Evolutionary conservation across 2,797 vertebrate genomes (phyloP).

Genomic region (Dicrostonyx torquatus): DNA sequence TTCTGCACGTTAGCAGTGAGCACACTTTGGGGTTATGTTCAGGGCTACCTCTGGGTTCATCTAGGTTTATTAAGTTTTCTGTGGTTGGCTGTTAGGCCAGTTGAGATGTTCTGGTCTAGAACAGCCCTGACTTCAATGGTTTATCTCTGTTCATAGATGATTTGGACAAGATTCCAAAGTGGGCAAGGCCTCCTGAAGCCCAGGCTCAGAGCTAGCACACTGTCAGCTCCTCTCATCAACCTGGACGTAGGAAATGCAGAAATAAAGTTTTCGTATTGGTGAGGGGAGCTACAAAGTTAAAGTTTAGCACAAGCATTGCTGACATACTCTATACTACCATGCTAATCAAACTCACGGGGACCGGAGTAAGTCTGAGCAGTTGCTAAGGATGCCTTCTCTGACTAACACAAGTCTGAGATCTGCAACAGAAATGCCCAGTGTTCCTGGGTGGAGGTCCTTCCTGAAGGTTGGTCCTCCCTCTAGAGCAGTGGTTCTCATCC

Average conservation of each 20-base stretch:
- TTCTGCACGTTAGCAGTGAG: background rate
- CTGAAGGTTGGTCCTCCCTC: no score
- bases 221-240: background rate
- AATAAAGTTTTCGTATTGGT: background rate
- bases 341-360: background rate
- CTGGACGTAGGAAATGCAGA: background rate
- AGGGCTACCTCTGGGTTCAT: background rate
- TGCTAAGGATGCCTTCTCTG: background rate
- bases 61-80: background rate
- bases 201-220: background rate
- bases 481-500: background rate
- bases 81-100: background rate
- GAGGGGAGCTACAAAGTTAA: background rate
- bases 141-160: background rate
- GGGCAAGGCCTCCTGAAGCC: background rate
- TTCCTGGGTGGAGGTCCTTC: background rate
- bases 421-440: background rate
- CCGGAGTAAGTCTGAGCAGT: no score
- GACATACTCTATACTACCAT: background rate
- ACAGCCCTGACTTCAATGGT: background rate
- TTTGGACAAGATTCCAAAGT: background rate
- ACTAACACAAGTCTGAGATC: background rate
- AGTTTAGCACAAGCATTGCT: background rate
- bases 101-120: background rate
- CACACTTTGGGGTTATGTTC: background rate